Evolutionary conservation across 2,113 vertebrate genomes (phyloP).

Genomic region (Paradisaea rubra): DNA sequence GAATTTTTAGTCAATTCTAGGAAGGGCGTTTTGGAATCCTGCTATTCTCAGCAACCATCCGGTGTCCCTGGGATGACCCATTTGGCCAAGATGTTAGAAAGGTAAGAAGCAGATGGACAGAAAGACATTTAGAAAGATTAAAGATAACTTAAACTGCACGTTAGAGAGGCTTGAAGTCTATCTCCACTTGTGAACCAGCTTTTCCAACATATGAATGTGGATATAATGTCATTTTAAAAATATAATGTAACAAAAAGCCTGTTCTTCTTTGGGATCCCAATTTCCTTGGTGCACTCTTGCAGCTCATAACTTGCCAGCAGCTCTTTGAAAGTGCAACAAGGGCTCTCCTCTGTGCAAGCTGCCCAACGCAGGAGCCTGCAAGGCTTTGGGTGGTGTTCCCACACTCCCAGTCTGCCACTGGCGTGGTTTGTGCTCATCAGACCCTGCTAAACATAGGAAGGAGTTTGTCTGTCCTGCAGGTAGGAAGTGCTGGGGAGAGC

Average conservation of each 20-base stretch:
- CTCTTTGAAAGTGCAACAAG: not conserved
- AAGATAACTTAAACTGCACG: not conserved
- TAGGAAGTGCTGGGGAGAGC: not conserved
- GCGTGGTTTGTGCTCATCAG: not conserved
- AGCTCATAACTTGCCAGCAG: not conserved
- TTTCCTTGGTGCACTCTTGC: not conserved
- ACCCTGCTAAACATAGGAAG: not conserved
- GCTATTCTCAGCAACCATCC: not conserved
- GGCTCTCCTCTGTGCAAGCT: not conserved
- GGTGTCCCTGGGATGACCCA: rapidly evolving
- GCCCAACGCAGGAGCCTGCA: rapidly evolving
- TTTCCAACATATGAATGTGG: not conserved
- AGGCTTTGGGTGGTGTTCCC: not conserved
- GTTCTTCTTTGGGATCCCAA: not conserved
- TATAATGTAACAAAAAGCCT: not conserved
- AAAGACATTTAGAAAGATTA: not conserved
- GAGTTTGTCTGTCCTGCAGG: not conserved
- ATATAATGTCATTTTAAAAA: not conserved
- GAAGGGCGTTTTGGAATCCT: not conserved
- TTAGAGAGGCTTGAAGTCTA: not conserved
- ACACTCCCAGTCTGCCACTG: rapidly evolving
- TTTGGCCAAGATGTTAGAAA: not conserved
- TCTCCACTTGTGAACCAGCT: not conserved
- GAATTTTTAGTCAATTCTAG: not conserved
- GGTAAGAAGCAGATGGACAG: not conserved